Evolutionary conservation across 1,140 invertebrate genomes (phyloP).

Genomic region (Philaenus spumarius): DNA sequence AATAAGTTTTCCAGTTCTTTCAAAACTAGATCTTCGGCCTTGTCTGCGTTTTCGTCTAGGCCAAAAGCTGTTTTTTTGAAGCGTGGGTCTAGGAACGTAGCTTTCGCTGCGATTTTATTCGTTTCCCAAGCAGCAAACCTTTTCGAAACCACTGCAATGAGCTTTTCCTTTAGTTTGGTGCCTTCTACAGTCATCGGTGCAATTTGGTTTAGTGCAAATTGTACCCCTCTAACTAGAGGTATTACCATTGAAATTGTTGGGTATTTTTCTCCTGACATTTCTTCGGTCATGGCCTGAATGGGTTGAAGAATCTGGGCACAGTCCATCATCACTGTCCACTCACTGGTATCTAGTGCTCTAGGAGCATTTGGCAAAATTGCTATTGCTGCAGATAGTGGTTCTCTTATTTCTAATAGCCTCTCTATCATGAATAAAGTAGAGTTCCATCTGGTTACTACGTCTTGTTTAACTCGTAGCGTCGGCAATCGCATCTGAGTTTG

Average conservation of each 20-base stretch:
- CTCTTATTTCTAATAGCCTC: conserved; percentile 6
- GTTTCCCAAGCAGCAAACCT: conserved; percentile 27
- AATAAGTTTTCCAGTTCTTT: conserved; percentile 27
- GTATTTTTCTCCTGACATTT: conserved; percentile 32
- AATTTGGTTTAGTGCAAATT: conserved; percentile 24
- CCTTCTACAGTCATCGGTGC: conserved; percentile 7
- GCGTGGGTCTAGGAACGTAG: conserved; percentile 32
- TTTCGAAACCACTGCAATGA: conserved; percentile 20
- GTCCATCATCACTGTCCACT: conserved; percentile 4
- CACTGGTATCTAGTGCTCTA: background rate
- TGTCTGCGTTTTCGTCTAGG: conserved; percentile 28
- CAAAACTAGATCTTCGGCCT: conserved; percentile 27
- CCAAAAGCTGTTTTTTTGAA: conserved; percentile 34
- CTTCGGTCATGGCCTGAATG: conserved; percentile 6
- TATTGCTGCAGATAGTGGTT: conserved; percentile 2
- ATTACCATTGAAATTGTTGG: conserved; percentile 31
- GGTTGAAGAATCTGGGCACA: conserved; percentile 7
- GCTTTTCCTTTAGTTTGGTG: background rate
- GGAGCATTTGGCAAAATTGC: too few relatives aligned
- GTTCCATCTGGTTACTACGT: background rate
- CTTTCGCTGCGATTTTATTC: conserved; percentile 29
- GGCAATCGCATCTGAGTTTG: too few relatives aligned
- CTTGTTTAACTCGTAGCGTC: conserved; percentile 13
- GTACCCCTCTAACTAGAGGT: conserved; percentile 32
- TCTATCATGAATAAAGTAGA: too few relatives aligned